Conservation (phyloP, 2,888 invertebrate species). For the Tribolium freemani region DNA sequence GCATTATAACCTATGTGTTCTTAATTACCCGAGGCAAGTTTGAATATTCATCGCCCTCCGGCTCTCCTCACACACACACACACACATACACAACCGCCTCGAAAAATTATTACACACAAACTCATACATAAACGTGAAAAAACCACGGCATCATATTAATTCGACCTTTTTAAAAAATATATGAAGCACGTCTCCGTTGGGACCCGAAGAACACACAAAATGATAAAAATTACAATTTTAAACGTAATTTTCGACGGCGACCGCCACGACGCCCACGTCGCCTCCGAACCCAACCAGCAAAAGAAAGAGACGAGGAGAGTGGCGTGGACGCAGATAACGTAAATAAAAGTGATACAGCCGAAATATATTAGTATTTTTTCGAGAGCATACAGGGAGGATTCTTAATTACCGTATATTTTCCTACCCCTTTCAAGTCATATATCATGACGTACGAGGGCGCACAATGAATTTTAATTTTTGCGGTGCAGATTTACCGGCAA, state of each 20-base stretch:
- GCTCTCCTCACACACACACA: neutral
- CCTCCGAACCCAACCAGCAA: neutral
- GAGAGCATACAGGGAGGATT: conserved; percentile 46
- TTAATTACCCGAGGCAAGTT: conserved; percentile 58
- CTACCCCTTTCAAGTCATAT: conserved; percentile 50
- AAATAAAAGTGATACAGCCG: conserved; percentile 42
- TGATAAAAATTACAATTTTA: conserved; percentile 47
- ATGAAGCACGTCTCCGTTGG: conserved; percentile 44
- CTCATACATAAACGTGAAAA: conserved; percentile 18
- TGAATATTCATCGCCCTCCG: conserved; percentile 44
- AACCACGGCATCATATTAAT: conserved; percentile 23
- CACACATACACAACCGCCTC: neutral
- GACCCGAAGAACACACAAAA: conserved; percentile 46
- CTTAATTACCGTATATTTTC: conserved; percentile 49
- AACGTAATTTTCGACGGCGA: conserved; percentile 35
- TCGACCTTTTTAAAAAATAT: conserved; percentile 37
- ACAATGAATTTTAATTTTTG: conserved; percentile 49
- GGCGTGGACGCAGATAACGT: conserved; percentile 26
- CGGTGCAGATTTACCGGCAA: conserved; percentile 46
- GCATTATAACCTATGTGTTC: conserved; percentile 64
- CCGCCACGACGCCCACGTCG: neutral
- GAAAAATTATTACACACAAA: conserved; percentile 33
- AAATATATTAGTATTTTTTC: conserved; percentile 46
- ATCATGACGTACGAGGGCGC: conserved; percentile 46
- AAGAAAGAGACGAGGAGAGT: conserved; percentile 17